phyloP scores from a whole-genome alignment of 2,888 invertebrate genomes.

The Idaea biselata region DNA sequence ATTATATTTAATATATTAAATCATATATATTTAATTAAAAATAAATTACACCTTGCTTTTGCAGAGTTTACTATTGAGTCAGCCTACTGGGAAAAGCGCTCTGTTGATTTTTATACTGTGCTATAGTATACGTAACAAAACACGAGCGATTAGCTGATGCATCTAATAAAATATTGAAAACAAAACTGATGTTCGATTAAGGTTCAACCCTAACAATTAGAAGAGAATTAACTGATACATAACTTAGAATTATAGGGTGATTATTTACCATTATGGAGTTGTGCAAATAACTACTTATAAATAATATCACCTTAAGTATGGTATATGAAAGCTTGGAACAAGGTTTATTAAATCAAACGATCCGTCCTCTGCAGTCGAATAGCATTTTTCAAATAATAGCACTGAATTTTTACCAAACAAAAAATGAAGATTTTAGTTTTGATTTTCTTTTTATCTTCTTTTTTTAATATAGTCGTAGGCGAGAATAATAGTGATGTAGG shows the following conservation, averaged over 20 bases:
- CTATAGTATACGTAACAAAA: no score
- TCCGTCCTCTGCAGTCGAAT: not conserved
- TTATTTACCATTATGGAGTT: constrained; percentile 10
- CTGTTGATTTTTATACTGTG: no score
- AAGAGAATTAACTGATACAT: constrained; percentile 12
- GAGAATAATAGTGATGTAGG: constrained; percentile 29
- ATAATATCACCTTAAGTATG: not conserved
- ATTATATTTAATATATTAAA: no score
- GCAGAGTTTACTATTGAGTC: no score
- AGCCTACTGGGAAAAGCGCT: no score
- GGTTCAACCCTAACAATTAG: constrained; percentile 18
- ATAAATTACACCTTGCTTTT: no score
- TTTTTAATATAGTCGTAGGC: constrained; percentile 6
- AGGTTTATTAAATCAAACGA: not conserved
- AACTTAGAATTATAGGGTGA: constrained; percentile 15
- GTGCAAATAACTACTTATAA: constrained; percentile 8
- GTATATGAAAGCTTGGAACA: not conserved
- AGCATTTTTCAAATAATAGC: no score
- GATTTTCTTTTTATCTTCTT: constrained; percentile 7
- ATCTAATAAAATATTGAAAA: constrained; percentile 14
- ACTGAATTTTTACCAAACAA: not conserved
- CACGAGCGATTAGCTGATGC: not conserved
- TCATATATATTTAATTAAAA: no score
- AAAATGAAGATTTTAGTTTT: constrained; percentile 1
- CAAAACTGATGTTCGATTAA: constrained; percentile 8